These are phyloP conservation scores for Motacilla alba DNA, from an alignment of 2,113 vertebrate species.

Conservation along the genomic window DNA sequence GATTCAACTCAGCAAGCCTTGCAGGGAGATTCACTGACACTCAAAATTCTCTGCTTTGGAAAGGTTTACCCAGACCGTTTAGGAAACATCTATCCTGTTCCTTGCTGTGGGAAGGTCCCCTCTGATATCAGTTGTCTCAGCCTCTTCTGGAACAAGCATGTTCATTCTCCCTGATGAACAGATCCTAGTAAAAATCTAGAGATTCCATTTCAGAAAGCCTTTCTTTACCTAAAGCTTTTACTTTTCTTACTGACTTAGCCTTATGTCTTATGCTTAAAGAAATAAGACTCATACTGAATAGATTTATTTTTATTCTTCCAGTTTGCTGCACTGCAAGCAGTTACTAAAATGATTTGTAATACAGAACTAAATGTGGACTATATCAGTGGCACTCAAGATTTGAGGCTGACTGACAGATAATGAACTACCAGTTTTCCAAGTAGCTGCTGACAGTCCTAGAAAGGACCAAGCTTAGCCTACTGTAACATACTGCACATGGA, in stretches of 20 bases:
- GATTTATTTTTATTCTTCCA: not conserved
- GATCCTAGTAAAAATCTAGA: not conserved
- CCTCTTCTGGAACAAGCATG: fast-evolving
- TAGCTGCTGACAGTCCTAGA: not conserved
- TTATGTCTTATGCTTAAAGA: not conserved
- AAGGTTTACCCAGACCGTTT: not conserved
- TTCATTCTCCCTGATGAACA: not conserved
- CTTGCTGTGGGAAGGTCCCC: not conserved
- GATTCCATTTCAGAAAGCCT: not conserved
- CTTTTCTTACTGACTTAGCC: not conserved
- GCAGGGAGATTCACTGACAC: not conserved
- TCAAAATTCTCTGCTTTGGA: not conserved
- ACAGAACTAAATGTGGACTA: not conserved
- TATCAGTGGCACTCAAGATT: not conserved
- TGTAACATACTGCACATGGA: not conserved
- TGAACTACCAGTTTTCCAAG: not conserved
- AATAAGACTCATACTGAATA: not conserved
- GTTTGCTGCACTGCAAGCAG: not conserved
- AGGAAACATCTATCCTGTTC: not conserved
- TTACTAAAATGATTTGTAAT: not conserved
- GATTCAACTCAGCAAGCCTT: not conserved
- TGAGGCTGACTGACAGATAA: not conserved
- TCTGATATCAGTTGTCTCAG: not conserved
- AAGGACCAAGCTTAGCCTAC: not conserved
- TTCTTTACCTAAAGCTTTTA: not conserved